These are phyloP conservation scores for Agrenia bidenticulata DNA, from an alignment of 2,888 invertebrate species.

Conservation along the genomic window DNA sequence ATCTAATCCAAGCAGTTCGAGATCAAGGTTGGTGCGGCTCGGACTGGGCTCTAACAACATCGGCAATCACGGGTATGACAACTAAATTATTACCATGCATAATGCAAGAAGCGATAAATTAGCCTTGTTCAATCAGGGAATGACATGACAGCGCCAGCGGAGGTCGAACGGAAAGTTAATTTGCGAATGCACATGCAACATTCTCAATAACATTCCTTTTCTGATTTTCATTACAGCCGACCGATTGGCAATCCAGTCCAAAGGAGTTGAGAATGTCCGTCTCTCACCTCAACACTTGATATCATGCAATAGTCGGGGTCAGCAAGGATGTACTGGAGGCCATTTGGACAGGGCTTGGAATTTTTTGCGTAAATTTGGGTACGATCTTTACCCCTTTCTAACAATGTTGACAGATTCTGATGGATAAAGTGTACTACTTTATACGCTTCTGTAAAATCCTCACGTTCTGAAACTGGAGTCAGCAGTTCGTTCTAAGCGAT, in stretches of 20 bases:
- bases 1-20: constrained; percentile 66
- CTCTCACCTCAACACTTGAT: constrained; percentile 83
- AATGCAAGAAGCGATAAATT: neutral
- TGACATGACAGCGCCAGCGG: constrained; percentile 1
- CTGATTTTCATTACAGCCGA: constrained; percentile 44
- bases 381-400: too few species aligned
- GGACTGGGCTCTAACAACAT: constrained; percentile 90
- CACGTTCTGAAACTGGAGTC: too few species aligned
- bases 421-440: too few species aligned
- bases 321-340: constrained; percentile 82
- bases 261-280: constrained; percentile 70
- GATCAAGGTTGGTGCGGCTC: constrained; percentile 76
- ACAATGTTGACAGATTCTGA: too few species aligned
- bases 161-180: constrained; percentile 1
- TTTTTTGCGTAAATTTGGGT: constrained; percentile 72
- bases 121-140: constrained; percentile 7
- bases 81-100: neutral
- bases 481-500: neutral
- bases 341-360: constrained; percentile 90
- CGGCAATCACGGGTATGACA: constrained; percentile 62
- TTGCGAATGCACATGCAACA: neutral
- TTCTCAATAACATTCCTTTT: neutral
- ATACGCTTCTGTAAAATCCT: too few species aligned
- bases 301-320: constrained; percentile 76
- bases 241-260: constrained; percentile 80